Evolutionary conservation across 2,113 vertebrate genomes (phyloP), one percentile per base, ranked within the genome.

Genomic region (Falco punctatus): DNA sequence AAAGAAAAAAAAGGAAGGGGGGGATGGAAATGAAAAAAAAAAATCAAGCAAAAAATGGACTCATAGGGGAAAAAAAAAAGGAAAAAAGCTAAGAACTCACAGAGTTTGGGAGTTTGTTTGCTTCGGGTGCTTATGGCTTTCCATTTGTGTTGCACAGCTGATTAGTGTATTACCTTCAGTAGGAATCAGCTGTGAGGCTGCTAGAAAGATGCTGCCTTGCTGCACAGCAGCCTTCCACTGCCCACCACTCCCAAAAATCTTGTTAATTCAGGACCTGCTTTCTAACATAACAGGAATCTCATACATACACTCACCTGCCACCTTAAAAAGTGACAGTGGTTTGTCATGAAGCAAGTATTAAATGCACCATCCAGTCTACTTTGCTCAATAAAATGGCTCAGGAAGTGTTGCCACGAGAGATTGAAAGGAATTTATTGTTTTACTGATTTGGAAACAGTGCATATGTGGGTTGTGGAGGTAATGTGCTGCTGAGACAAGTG

Each of bases 341-440:
- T 86, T 94, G 72, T 78, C 71, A 30, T 42, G 28, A 46, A 70
- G 46, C 67, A 71, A 58, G 38, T 54, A 21, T 69, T 67, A 73
- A 70, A 73, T 13, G n/a, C 52, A n/a, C 30, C 17, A 28, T 79
- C 51, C 40, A 28, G 61, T 40, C 69, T 81, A 28, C 52, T 90
- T 84, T 28, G 57, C 48, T 78, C n/a, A 35, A 54, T 67, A 52
- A 77, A 92, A 88, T 33, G 57, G 61, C 55, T 91, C 49, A 58
- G 77, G 86, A 96, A 93, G 64, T 27, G 44, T 62, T 93, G 69
- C 86, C 73, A 90, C 75, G 78, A 65, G 77, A 96, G 89, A 91
- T 38, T 94, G 88, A 90, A 97, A 96, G 58, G 94, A 94, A 96
- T 96, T 96, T 96, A 93, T 87, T 96, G 84, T 95, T 97, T 89